phyloP scores from a whole-genome alignment of 2,888 invertebrate species.

The Metellina segmentata region DNA sequence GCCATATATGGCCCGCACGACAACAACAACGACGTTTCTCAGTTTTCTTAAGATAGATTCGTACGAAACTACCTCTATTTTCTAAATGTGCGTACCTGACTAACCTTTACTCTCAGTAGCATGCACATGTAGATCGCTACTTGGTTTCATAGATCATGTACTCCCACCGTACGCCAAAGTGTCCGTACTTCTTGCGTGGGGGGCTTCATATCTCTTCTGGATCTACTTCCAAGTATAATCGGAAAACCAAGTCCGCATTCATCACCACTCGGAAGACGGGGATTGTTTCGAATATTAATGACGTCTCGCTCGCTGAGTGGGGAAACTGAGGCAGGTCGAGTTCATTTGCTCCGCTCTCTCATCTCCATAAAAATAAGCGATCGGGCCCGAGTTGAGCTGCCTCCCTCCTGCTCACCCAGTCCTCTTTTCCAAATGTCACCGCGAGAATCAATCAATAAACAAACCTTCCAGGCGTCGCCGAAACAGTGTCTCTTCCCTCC shows the following conservation, averaged over 20 bases:
- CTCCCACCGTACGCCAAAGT: too few relatives aligned
- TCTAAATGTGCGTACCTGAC: too few relatives aligned
- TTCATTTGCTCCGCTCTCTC: not conserved
- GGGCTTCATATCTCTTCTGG: too few relatives aligned
- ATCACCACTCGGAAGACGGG: not conserved
- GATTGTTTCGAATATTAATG: not conserved
- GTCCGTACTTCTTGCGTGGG: too few relatives aligned
- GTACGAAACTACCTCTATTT: too few relatives aligned
- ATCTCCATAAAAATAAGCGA: not conserved
- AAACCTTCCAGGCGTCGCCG: not conserved
- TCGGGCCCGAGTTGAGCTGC: not conserved
- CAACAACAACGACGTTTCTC: too few relatives aligned
- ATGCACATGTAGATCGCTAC: too few relatives aligned
- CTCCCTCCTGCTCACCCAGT: slow-evolving; percentile 4
- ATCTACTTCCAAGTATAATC: not conserved
- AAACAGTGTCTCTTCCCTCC: slow-evolving; percentile 38
- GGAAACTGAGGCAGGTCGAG: not conserved
- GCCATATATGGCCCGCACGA: too few relatives aligned
- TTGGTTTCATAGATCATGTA: too few relatives aligned
- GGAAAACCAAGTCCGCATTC: not conserved
- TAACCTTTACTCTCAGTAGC: too few relatives aligned
- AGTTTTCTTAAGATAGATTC: too few relatives aligned
- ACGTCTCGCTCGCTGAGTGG: not conserved
- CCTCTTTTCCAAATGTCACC: not conserved
- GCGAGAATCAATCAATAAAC: slow-evolving; percentile 38